Percentiles rank a stretch among this genome's conserved stretches.
phyloP scores from a whole-genome alignment of 2,113 vertebrate species.

The Amphiprion percula region DNA sequence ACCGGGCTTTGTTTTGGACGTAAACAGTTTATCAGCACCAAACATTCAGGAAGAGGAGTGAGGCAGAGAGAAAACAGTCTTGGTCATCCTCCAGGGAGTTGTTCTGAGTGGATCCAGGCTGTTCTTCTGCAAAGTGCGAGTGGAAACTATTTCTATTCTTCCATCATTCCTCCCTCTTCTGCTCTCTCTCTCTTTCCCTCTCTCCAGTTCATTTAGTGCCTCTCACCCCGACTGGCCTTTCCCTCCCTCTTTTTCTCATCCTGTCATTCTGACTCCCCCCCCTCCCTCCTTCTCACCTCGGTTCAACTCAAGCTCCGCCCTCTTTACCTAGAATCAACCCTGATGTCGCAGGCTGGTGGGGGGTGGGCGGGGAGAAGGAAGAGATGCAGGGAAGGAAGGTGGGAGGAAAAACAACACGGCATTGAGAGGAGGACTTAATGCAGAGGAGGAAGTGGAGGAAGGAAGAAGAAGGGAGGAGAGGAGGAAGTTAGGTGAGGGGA shows the following conservation, averaged over 20 bases:
- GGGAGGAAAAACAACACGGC: conserved; percentile 5
- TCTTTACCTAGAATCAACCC: conserved; percentile 56
- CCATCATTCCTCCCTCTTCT: conserved; percentile 14
- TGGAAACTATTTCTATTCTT: conserved; percentile 69
- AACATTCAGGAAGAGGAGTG: conserved; percentile 64
- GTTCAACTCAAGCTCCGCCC: conserved; percentile 48
- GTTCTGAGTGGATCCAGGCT: conserved; percentile 75
- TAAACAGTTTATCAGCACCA: conserved; percentile 71
- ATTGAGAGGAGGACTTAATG: neutral
- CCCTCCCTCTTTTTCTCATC: conserved; percentile 12
- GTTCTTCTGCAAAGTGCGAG: conserved; percentile 55
- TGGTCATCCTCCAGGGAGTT: conserved; percentile 67
- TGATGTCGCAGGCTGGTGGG: conserved; percentile 8
- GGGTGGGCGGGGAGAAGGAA: neutral
- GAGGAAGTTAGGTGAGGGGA: conserved; percentile 13
- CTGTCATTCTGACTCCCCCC: neutral
- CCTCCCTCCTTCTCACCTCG: conserved; percentile 42
- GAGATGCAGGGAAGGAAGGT: neutral
- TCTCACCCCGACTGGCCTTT: conserved; percentile 55
- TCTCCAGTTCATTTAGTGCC: conserved; percentile 59
- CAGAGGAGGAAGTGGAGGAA: neutral
- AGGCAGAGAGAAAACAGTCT: conserved; percentile 53
- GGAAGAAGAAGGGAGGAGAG: neutral
- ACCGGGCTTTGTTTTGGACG: conserved; percentile 67
- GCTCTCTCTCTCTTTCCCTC: neutral